These are phyloP conservation scores for Lucilia cuprina DNA, from an alignment of 1,140 invertebrate genomes.

Conservation along the genomic window DNA sequence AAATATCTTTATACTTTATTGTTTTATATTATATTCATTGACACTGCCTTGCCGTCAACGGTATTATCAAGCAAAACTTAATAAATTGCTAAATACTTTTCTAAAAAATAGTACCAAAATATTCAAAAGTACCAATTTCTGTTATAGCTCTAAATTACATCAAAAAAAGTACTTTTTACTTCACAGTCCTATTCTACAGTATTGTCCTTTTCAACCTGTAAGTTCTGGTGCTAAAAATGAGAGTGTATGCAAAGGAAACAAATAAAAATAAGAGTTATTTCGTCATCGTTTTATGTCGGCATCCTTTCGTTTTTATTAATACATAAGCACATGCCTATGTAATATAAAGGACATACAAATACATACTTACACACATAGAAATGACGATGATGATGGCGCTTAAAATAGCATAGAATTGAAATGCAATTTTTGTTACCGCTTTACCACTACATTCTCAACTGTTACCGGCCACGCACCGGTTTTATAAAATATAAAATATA, in stretches of 20 bases:
- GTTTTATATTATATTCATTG: too few species aligned
- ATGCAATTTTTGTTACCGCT: conserved; percentile 28
- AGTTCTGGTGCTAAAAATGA: too few species aligned
- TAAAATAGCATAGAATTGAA: conserved; percentile 12
- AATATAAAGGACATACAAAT: not conserved
- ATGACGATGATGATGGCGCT: not conserved
- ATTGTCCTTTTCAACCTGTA: too few species aligned
- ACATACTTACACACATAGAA: not conserved
- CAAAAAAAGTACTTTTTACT: too few species aligned
- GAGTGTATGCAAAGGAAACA: not conserved
- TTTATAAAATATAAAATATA: conserved; percentile 23
- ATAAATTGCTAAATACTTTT: too few species aligned
- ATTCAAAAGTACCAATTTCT: too few species aligned
- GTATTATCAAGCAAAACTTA: too few species aligned
- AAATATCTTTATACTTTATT: too few species aligned
- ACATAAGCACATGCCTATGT: not conserved
- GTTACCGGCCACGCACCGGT: conserved; percentile 59
- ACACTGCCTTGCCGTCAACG: too few species aligned
- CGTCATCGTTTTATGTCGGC: conserved; percentile 33
- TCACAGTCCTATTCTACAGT: too few species aligned
- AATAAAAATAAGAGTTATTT: conserved; percentile 10
- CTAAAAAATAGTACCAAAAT: too few species aligned
- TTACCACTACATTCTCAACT: conserved; percentile 60
- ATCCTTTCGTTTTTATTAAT: conserved; percentile 24
- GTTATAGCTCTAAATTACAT: too few species aligned